Evolutionary conservation across 2,888 invertebrate genomes (phyloP).

Genomic region (Chrysina gloriosa): DNA sequence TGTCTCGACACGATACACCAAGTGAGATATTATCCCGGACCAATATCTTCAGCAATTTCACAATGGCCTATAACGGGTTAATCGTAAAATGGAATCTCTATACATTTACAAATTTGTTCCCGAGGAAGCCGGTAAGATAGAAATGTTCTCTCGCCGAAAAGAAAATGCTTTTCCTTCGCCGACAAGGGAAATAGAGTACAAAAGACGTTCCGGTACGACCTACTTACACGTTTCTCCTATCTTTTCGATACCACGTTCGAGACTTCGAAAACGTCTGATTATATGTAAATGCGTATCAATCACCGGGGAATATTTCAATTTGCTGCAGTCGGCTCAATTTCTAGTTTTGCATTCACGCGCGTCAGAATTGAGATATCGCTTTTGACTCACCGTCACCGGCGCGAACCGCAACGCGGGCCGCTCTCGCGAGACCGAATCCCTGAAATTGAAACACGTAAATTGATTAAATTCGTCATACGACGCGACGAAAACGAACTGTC

Average conservation of each 20-base stretch:
- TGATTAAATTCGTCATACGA: slow-evolving; percentile 20
- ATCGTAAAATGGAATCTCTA: too few relatives aligned
- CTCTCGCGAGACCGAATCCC: neutral
- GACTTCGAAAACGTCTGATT: slow-evolving; percentile 52
- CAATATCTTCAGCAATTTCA: too few relatives aligned
- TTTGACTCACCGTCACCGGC: slow-evolving; percentile 7
- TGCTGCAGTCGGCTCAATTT: slow-evolving; percentile 55
- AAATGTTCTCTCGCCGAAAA: too few relatives aligned
- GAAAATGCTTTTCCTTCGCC: too few relatives aligned
- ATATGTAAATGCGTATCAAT: slow-evolving; percentile 56
- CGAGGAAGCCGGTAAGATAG: too few relatives aligned
- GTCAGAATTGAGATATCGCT: slow-evolving; percentile 10
- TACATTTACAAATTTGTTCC: too few relatives aligned
- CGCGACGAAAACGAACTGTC: neutral
- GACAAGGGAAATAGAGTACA: too few relatives aligned
- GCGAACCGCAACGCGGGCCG: neutral
- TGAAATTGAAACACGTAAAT: slow-evolving; percentile 19
- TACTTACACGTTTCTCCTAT: neutral
- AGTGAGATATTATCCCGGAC: too few relatives aligned
- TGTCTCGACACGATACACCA: too few relatives aligned
- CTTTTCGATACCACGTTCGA: neutral
- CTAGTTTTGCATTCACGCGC: slow-evolving; percentile 50
- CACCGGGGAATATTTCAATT: slow-evolving; percentile 58
- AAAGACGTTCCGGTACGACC: too few relatives aligned
- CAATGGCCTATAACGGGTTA: too few relatives aligned